Percentiles rank a stretch among this genome's conserved stretches.
Evolutionary conservation across 92 coral and sea anemone species (phyloP).

Genomic region (Actinostola sp.): DNA sequence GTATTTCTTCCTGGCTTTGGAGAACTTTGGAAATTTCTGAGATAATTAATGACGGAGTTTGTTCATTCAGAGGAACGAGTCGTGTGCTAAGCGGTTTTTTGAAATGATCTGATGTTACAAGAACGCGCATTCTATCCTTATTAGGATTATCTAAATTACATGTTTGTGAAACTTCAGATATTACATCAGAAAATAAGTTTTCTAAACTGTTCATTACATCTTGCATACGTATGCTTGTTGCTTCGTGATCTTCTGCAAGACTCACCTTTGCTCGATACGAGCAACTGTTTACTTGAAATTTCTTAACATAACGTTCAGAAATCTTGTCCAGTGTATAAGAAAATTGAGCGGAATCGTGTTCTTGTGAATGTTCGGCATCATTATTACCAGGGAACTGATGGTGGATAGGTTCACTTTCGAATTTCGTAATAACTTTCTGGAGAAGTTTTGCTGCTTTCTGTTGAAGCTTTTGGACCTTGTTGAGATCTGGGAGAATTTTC

Average conservation of each 20-base stretch:
- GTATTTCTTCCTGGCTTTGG: conserved; percentile 30
- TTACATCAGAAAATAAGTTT: not conserved
- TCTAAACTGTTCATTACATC: not conserved
- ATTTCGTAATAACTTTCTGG: not conserved
- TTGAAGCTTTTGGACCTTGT: not conserved
- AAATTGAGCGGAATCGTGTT: not conserved
- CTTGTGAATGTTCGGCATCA: not conserved
- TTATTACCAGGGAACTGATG: not conserved
- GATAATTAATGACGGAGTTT: conserved; percentile 19
- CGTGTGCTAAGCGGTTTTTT: conserved; percentile 28
- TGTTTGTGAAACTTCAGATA: not conserved
- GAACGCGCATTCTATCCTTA: conserved; percentile 23
- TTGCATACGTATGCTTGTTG: not conserved
- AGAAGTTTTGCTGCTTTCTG: not conserved
- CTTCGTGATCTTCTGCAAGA: not conserved
- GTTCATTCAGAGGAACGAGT: conserved; percentile 23
- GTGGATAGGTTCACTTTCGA: not conserved
- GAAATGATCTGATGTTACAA: conserved; percentile 19
- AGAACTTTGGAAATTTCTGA: conserved; percentile 34
- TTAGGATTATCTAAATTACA: conserved; percentile 17
- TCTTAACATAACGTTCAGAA: conserved; percentile 35
- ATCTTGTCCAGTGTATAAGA: not conserved
- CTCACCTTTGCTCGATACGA: not conserved
- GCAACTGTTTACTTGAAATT: conserved; percentile 17
- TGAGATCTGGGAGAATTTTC: conserved; percentile 5